These are phyloP conservation scores for Parelbella ahira DNA, from an alignment of 2,888 invertebrate genomes.

Conservation along the genomic window DNA sequence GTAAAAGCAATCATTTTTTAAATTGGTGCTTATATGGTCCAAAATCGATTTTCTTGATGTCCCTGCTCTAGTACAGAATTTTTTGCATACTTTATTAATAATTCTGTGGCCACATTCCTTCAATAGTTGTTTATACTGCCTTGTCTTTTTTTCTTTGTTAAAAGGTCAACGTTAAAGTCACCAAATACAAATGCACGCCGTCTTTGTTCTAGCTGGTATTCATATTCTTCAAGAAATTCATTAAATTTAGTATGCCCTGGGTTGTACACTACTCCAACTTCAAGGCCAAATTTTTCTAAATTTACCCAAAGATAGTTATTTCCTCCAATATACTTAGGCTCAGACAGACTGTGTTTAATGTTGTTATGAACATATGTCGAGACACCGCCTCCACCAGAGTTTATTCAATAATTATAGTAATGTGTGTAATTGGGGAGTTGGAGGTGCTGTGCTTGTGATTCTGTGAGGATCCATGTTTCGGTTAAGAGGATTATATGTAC, in stretches of 20 bases:
- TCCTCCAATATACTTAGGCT: conserved; percentile 5
- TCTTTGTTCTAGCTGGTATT: conserved; percentile 5
- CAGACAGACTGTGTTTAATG: neutral
- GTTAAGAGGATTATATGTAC: conserved; percentile 9
- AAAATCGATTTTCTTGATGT: conserved; percentile 27
- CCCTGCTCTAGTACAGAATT: conserved; percentile 26
- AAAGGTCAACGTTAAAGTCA: conserved; percentile 25
- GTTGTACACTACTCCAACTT: conserved; percentile 7
- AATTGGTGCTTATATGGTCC: conserved; percentile 28
- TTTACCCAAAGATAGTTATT: conserved; percentile 10
- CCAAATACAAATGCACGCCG: conserved; percentile 27
- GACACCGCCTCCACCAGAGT: conserved; percentile 12
- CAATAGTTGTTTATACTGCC: conserved; percentile 1
- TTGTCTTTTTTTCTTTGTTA: conserved; percentile 15
- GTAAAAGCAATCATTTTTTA: conserved; percentile 25
- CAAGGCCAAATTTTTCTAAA: conserved; percentile 1
- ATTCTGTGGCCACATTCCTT: conserved; percentile 3
- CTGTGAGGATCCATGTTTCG: conserved; percentile 8
- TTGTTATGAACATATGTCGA: conserved; percentile 6
- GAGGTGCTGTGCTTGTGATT: conserved; percentile 1
- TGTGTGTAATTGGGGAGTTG: conserved; percentile 10
- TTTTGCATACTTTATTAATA: conserved; percentile 27
- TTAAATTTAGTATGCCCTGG: conserved; percentile 10
- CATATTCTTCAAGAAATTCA: conserved; percentile 5
- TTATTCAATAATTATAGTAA: conserved; percentile 4